Evolutionary conservation across 2,797 vertebrate genomes (phyloP), one percentile per base, ranked within the genome.

Genomic region (Fistularia tabacaria): DNA sequence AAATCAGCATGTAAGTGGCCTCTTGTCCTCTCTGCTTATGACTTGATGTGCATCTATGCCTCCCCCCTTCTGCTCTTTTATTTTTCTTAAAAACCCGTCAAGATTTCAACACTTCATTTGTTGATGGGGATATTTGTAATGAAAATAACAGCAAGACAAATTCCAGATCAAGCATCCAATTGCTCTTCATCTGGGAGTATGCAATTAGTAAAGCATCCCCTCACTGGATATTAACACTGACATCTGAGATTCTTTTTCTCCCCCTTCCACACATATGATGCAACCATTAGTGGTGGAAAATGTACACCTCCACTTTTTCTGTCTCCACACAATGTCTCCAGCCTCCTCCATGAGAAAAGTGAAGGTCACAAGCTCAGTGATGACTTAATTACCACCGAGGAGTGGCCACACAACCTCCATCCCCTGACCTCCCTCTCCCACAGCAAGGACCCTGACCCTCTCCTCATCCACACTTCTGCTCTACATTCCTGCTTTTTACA

Each of bases 181-280:
- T 13, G 13, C 61, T 71, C 25, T 71, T 79, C 54, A 72, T 77
- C 44, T 64, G 45, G 54, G 15, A 62, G 51, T 15, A 45, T 46
- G 73, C 64, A 71, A 81, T 77, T 73, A 77, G 67, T n/a, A 44
- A 56, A 72, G 61, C 66, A 45, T 68, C 75, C 54, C 50, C n/a
- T 57, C 66, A 74, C 55, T 41, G 48, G 65, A 64, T 52, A 71
- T 61, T 54, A 39, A 54, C 36, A 40, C 39, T 40, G 53, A 47
- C 37, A 51, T 3, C 42, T 54, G 10, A 14, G 36, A 51, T 54
- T 36, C 64, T 71, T 77, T 77, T 59, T 61, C 68, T 73, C 71
- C 67, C 66, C 60, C 57, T 47, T 41, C 9, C 51, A 62, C 51
- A 72, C 52, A 69, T 14, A 9, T 65, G 57, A 79, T 67, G 42